phyloP scores from a whole-genome alignment of 2,888 invertebrate species.

The Prosopocoilus inquinatus region DNA sequence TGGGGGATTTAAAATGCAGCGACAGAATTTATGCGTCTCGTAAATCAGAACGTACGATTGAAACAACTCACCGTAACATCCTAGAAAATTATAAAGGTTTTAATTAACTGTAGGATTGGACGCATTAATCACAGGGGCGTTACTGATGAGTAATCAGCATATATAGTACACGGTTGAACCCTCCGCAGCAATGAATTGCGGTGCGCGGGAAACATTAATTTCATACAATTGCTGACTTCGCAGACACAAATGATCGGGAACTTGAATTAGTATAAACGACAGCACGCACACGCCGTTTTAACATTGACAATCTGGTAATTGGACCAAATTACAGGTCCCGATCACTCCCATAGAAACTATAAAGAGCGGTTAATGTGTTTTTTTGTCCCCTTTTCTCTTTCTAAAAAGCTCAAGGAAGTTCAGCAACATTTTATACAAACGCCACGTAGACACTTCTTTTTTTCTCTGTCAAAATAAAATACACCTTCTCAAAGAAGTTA shows the following conservation, averaged over 20 bases:
- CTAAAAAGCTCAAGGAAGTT: no score
- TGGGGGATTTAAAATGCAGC: conserved; percentile 13
- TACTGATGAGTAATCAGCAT: conserved; percentile 48
- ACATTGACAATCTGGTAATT: conserved; percentile 41
- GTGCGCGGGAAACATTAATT: conserved; percentile 40
- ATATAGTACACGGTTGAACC: conserved; percentile 30
- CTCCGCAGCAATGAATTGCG: conserved; percentile 36
- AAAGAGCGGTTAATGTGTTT: no score
- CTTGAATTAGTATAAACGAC: conserved; percentile 35
- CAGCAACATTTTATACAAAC: no score
- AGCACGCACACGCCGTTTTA: conserved; percentile 34
- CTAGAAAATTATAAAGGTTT: conserved; percentile 48
- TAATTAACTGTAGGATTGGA: conserved; percentile 47
- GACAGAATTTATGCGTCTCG: conserved; percentile 15
- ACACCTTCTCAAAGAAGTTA: no score
- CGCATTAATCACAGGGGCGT: conserved; percentile 47
- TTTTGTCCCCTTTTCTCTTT: no score
- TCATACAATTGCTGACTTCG: conserved; percentile 43
- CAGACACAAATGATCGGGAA: conserved; percentile 37
- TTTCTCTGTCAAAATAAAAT: no score
- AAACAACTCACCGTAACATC: conserved; percentile 31
- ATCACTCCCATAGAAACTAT: conserved; percentile 6
- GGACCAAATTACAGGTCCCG: conserved; percentile 32
- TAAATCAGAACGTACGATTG: conserved; percentile 32
- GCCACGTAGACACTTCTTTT: no score